These are phyloP conservation scores for Zaprionus davidi DNA, from an alignment of 1,140 invertebrate genomes.

Conservation along the genomic window DNA sequence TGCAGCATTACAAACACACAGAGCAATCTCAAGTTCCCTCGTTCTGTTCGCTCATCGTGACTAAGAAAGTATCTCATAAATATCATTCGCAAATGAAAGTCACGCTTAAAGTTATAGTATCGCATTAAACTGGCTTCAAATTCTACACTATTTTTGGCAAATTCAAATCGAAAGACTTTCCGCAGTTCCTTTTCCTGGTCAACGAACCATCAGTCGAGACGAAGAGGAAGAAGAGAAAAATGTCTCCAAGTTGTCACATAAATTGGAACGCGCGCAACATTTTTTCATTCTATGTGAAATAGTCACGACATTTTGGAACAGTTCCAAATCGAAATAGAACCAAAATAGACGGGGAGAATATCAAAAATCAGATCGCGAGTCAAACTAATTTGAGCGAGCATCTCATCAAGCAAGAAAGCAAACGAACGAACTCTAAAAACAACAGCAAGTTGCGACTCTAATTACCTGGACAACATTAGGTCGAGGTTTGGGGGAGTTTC, in stretches of 20 bases:
- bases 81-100: not conserved
- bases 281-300: slow-evolving; percentile 43
- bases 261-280: slow-evolving; percentile 62
- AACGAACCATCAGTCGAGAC: not conserved
- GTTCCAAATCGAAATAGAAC: slow-evolving; percentile 58
- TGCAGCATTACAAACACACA: not conserved
- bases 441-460: slow-evolving; percentile 50
- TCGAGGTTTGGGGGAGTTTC: slow-evolving; percentile 21
- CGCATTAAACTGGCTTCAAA: not conserved
- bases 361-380: slow-evolving; percentile 12
- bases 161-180: not conserved
- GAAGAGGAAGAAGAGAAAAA: slow-evolving; percentile 5
- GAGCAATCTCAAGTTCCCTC: not conserved
- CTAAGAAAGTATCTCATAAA: slow-evolving; percentile 1
- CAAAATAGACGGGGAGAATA: slow-evolving; percentile 51
- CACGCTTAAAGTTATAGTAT: not conserved
- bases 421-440: slow-evolving; percentile 19
- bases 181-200: not conserved
- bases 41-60: not conserved
- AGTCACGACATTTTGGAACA: slow-evolving; percentile 75
- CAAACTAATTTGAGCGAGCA: slow-evolving; percentile 33
- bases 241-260: slow-evolving; percentile 67
- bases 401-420: slow-evolving; percentile 13
- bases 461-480: slow-evolving; percentile 50
- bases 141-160: not conserved